These are phyloP conservation scores for Coelogynopora nodosa DNA, from an alignment of 2,888 invertebrate genomes.

Conservation along the genomic window DNA sequence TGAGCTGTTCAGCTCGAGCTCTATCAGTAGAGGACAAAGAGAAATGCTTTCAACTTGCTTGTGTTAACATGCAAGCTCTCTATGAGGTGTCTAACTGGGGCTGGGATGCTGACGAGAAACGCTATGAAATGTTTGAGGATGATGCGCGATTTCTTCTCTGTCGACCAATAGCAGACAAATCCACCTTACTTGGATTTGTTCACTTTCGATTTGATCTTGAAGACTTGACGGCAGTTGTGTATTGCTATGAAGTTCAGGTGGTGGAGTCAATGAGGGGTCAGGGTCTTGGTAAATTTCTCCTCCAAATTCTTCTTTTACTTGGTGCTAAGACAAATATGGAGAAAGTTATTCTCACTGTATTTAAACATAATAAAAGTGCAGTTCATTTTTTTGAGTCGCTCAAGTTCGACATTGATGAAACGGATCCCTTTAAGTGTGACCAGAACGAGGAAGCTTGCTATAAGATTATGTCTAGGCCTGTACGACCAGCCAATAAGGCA, in stretches of 20 bases:
- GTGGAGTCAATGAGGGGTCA: neutral
- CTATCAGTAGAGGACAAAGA: neutral
- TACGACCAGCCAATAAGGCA: neutral
- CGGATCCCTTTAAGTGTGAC: constrained; percentile 22
- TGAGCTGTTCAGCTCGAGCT: neutral
- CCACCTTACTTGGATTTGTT: neutral
- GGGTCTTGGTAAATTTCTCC: constrained; percentile 8
- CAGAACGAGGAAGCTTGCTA: neutral
- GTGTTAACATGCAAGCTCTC: constrained; percentile 23
- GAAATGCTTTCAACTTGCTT: neutral
- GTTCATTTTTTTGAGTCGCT: constrained; percentile 7
- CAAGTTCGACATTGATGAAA: neutral
- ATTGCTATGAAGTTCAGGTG: constrained; percentile 37
- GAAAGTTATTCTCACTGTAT: constrained; percentile 1
- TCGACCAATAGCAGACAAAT: neutral
- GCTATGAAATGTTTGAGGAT: neutral
- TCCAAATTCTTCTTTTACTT: neutral
- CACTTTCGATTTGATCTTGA: neutral
- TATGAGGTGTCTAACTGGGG: constrained; percentile 26
- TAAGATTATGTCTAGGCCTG: neutral
- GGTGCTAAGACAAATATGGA: neutral
- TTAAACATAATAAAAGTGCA: constrained; percentile 33
- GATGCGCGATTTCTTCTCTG: constrained; percentile 5
- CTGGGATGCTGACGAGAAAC: neutral
- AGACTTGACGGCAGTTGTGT: neutral